phyloP scores from a whole-genome alignment of 1,140 invertebrate species.

The Penaeus japonicus region DNA sequence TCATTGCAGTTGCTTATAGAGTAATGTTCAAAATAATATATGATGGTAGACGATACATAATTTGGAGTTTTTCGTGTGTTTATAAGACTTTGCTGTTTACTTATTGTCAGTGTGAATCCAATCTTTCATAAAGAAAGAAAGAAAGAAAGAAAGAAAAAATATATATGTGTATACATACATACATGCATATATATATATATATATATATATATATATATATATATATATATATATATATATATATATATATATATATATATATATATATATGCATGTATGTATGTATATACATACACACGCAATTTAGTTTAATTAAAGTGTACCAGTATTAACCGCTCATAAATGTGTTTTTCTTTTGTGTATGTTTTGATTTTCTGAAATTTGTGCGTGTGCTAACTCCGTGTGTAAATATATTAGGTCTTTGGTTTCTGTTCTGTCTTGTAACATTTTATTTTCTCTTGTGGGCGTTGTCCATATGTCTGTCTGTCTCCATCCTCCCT shows the following conservation, averaged over 20 bases:
- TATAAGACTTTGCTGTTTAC: too few species aligned
- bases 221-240: conserved; percentile 20
- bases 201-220: not conserved
- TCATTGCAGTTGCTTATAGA: too few species aligned
- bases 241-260: conserved; percentile 22
- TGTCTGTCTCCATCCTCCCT: too few species aligned
- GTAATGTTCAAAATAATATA: too few species aligned
- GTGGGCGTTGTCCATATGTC: too few species aligned
- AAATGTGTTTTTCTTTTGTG: not conserved
- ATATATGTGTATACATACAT: not conserved
- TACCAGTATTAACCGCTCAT: not conserved
- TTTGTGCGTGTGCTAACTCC: too few species aligned
- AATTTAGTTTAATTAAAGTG: not conserved
- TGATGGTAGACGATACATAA: too few species aligned
- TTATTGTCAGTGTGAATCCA: too few species aligned
- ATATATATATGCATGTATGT: conserved; percentile 3
- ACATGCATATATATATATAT: not conserved
- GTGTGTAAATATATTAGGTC: not conserved
- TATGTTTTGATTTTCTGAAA: not conserved
- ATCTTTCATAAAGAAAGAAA: not conserved
- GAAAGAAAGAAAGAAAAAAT: not conserved
- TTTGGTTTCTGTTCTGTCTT: too few species aligned
- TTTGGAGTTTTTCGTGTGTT: too few species aligned
- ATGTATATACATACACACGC: not conserved
- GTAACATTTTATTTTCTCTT: too few species aligned